phyloP scores from a whole-genome alignment of 2,797 vertebrate genomes.

The Fistularia tabacaria region DNA sequence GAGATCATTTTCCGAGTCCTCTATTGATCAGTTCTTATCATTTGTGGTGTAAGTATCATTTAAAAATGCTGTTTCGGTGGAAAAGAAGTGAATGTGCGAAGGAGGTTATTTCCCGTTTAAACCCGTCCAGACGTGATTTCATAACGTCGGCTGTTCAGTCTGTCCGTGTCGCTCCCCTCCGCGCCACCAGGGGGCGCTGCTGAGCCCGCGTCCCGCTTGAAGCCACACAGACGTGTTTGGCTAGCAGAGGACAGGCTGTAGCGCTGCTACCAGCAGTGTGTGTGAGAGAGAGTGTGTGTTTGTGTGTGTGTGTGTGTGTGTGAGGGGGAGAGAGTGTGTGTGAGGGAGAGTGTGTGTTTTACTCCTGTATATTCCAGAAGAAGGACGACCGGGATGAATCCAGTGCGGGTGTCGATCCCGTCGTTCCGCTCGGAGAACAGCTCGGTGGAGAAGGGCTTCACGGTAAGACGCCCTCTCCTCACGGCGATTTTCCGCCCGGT shows the following conservation, averaged over 20 bases:
- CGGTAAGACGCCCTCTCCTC: conserved; percentile 76
- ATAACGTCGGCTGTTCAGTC: background rate
- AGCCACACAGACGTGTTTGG: background rate
- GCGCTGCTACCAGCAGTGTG: conserved; percentile 17
- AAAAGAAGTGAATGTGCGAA: too few relatives aligned
- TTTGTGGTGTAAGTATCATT: too few relatives aligned
- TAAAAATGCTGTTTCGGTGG: too few relatives aligned
- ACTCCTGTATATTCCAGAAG: too few relatives aligned
- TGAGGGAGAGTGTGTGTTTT: conserved; percentile 7
- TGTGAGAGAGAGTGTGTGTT: conserved; percentile 18
- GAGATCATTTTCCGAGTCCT: too few relatives aligned
- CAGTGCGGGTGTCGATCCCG: conserved; percentile 85
- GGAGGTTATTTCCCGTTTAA: too few relatives aligned
- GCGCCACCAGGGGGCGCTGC: conserved; percentile 42
- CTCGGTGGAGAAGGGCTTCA: conserved; percentile 88
- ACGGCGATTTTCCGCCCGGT: background rate
- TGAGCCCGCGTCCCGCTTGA: background rate
- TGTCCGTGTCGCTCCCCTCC: conserved; percentile 30
- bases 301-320: background rate
- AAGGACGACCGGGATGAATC: conserved; percentile 58
- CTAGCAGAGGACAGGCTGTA: conserved; percentile 41
- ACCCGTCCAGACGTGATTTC: too few relatives aligned
- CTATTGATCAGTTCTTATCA: too few relatives aligned
- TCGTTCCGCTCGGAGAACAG: conserved; percentile 92
- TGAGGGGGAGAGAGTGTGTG: conserved; percentile 9